Conservation (phyloP, 2,797 vertebrate genomes). For the Parotocinclus haroldoi region DNA sequence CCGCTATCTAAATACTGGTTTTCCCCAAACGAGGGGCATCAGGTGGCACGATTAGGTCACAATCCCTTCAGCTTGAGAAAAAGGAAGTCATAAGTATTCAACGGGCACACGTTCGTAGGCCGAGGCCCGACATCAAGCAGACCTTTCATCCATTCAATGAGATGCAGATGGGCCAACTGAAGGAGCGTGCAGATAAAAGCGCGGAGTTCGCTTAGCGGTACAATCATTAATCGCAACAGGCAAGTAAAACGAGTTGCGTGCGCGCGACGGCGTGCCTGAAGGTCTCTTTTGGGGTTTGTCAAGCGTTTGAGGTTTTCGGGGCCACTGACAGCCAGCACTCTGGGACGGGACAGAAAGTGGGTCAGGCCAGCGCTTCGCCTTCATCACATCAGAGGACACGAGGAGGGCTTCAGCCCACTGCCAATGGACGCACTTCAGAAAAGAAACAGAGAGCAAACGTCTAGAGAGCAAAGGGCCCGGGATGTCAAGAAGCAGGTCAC, state of each 20-base stretch:
- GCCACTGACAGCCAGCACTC: constrained; percentile 30
- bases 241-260: neutral
- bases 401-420: constrained; percentile 40
- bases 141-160: constrained; percentile 71
- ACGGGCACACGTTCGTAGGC: constrained; percentile 23
- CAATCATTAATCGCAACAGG: too few species aligned
- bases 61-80: too few species aligned
- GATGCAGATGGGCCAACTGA: constrained; percentile 65
- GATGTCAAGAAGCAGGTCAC: constrained; percentile 48
- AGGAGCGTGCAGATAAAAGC: constrained; percentile 64
- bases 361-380: constrained; percentile 53
- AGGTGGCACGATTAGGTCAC: too few species aligned
- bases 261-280: constrained; percentile 39
- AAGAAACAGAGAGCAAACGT: constrained; percentile 14
- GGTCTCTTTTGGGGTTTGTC: constrained; percentile 23
- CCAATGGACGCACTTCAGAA: constrained; percentile 45
- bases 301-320: constrained; percentile 37
- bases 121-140: constrained; percentile 52
- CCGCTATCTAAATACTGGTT: too few species aligned
- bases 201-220: too few species aligned
- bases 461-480: constrained; percentile 15
- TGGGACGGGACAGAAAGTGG: constrained; percentile 57
- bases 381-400: constrained; percentile 35
- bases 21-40: too few species aligned
- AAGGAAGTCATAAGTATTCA: too few species aligned